A percentile compares a stretch with the other conserved stretches of the same genome.
Conservation (phyloP, 2,797 vertebrate genomes). For the Peromyscus nudipes region DNA sequence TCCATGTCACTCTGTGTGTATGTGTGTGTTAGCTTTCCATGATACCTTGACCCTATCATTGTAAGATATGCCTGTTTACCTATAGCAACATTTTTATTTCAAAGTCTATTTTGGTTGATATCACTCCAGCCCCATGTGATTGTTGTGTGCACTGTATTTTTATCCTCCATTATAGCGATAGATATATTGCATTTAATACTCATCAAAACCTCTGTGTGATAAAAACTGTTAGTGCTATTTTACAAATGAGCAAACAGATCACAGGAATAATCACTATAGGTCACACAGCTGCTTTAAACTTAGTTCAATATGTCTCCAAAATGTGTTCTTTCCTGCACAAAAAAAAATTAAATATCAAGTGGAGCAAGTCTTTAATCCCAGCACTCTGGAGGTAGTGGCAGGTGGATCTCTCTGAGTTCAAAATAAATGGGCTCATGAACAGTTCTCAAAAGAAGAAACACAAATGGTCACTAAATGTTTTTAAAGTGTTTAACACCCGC, state of each 20-base stretch:
- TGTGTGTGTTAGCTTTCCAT: not conserved
- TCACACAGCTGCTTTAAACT: slow-evolving; percentile 32
- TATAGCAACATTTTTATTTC: not conserved
- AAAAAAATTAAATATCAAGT: not conserved
- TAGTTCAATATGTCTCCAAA: slow-evolving; percentile 12
- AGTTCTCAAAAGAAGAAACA: not conserved
- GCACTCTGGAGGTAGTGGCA: not conserved
- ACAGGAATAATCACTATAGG: slow-evolving; percentile 1
- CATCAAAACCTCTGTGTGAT: not conserved
- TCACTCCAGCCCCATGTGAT: not conserved
- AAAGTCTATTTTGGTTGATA: not conserved
- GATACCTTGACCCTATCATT: not conserved
- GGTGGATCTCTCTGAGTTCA: not conserved
- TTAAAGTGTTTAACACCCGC: not conserved
- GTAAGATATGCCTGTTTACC: not conserved
- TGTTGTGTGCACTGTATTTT: not conserved
- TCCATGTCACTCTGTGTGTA: not conserved
- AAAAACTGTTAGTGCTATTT: slow-evolving; percentile 25
- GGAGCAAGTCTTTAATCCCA: not conserved
- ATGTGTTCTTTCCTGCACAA: not conserved
- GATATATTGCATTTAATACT: slow-evolving; percentile 16
- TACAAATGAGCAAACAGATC: slow-evolving; percentile 35
- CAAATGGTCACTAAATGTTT: not conserved
- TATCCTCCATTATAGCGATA: not conserved
- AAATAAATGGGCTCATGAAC: not conserved